These are phyloP conservation scores for Cyanistes caeruleus DNA, from an alignment of 2,113 vertebrate genomes.

Conservation along the genomic window DNA sequence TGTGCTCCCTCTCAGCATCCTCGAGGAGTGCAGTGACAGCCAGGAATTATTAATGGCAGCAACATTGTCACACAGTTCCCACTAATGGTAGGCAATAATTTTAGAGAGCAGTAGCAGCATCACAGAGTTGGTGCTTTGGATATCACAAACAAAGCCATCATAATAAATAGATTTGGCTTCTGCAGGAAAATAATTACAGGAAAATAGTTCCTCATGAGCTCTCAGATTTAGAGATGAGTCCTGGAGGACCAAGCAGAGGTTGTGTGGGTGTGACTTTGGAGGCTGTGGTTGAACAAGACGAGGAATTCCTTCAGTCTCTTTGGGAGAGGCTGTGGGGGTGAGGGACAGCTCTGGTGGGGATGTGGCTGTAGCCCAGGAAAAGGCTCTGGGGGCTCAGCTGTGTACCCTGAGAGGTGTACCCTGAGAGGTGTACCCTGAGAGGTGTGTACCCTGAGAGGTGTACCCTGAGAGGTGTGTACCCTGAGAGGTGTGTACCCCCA, in stretches of 20 bases:
- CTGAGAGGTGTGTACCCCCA: no score
- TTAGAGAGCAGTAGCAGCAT: neutral
- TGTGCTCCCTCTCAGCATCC: neutral
- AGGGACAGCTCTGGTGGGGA: rapidly evolving
- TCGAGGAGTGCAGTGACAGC: conserved; percentile 39
- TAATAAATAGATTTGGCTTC: conserved; percentile 6
- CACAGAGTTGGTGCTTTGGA: neutral
- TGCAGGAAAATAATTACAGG: conserved; percentile 33
- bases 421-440: no score
- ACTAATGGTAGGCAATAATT: conserved; percentile 38
- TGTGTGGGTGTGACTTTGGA: neutral
- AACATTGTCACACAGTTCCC: neutral
- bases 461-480: no score
- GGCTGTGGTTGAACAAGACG: neutral
- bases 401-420: neutral
- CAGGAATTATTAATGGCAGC: conserved; percentile 51
- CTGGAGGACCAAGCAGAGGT: neutral
- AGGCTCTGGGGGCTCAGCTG: neutral
- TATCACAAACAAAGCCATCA: neutral
- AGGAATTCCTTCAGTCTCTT: neutral
- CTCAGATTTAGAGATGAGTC: neutral
- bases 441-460: no score
- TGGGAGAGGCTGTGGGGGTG: neutral
- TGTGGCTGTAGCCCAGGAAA: neutral
- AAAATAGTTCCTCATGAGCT: neutral